A percentile compares a stretch with the other conserved stretches of the same genome.
These are phyloP conservation scores for Pollicipes pollicipes DNA, from an alignment of 1,140 invertebrate species.

Conservation along the genomic window DNA sequence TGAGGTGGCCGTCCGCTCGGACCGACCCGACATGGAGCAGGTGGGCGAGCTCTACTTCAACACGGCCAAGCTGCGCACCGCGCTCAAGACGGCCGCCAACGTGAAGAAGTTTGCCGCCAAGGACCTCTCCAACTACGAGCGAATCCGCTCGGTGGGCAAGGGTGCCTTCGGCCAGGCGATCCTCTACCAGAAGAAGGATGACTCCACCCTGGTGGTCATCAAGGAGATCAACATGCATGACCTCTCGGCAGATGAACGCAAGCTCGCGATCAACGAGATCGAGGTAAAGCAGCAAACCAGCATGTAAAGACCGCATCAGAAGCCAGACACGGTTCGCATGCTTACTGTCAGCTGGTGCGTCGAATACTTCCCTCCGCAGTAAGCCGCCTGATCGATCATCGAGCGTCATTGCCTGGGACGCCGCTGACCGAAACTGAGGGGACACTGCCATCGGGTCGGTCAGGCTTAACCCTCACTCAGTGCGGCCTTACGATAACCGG, in stretches of 20 bases:
- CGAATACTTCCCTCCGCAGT: too few relatives aligned
- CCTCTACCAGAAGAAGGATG: constrained; percentile 43
- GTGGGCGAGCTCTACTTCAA: constrained; percentile 33
- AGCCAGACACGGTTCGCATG: too few relatives aligned
- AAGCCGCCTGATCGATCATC: too few relatives aligned
- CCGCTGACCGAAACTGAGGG: too few relatives aligned
- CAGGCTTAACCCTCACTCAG: too few relatives aligned
- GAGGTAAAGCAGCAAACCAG: too few relatives aligned
- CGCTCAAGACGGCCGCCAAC: constrained; percentile 16
- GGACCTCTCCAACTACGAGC: constrained; percentile 31
- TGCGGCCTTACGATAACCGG: too few relatives aligned
- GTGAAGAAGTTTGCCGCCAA: constrained; percentile 23
- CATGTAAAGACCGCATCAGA: too few relatives aligned
- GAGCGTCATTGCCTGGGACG: too few relatives aligned
- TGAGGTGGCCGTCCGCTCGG: constrained; percentile 17
- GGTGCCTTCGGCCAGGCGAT: constrained; percentile 56
- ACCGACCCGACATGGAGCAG: constrained; percentile 9
- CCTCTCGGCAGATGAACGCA: constrained; percentile 42
- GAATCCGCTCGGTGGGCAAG: constrained; percentile 41
- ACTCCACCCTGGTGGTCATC: constrained; percentile 47
- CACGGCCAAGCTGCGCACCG: constrained; percentile 25
- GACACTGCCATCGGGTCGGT: too few relatives aligned
- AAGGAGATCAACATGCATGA: constrained; percentile 59
- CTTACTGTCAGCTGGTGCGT: too few relatives aligned
- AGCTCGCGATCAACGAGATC: constrained; percentile 58